A percentile compares a stretch with the other conserved stretches of the same genome.
Evolutionary conservation across 2,113 vertebrate genomes (phyloP).

Genomic region (Cephalopterus ornatus): DNA sequence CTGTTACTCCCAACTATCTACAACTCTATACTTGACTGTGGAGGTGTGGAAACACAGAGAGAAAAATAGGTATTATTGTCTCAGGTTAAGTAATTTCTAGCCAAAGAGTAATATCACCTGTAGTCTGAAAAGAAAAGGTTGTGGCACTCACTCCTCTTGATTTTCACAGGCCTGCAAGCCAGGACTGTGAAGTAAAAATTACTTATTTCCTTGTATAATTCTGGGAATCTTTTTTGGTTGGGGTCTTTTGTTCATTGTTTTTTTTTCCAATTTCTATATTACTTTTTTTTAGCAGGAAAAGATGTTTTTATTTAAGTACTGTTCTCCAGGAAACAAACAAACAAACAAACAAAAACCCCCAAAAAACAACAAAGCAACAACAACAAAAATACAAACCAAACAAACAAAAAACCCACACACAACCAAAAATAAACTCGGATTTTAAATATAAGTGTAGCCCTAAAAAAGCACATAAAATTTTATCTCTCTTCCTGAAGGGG

Average conservation of each 20-base stretch:
- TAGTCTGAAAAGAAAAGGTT: not conserved
- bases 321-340: not conserved
- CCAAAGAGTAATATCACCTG: not conserved
- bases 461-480: not conserved
- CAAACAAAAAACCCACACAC: too few species aligned
- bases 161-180: not conserved
- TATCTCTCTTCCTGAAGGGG: not conserved
- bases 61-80: not conserved
- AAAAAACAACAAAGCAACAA: too few species aligned
- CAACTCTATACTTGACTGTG: not conserved
- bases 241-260: accelerated
- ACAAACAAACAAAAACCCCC: too few species aligned
- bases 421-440: not conserved
- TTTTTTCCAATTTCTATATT: not conserved
- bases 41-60: not conserved
- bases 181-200: not conserved
- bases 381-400: too few species aligned
- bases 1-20: too few species aligned
- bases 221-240: not conserved
- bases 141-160: not conserved
- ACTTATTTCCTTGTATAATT: not conserved
- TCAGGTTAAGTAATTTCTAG: not conserved
- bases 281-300: not conserved
- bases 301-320: not conserved
- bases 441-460: not conserved